Evolutionary conservation across 2,113 vertebrate species (phyloP), one percentile per base, ranked within the genome.

Genomic region (Tachysurus fulvidraco): DNA sequence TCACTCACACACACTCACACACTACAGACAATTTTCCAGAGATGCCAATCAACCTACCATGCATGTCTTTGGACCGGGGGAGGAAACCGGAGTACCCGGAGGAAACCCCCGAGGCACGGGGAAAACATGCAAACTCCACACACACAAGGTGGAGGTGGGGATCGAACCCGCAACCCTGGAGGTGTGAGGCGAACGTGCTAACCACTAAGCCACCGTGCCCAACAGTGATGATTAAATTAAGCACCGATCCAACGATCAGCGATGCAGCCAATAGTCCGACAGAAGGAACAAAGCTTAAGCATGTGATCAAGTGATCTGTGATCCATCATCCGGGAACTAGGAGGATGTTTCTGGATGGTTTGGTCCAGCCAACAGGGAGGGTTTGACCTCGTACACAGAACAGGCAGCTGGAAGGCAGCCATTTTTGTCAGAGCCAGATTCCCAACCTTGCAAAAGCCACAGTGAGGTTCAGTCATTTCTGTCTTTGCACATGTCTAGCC

Each of bases 371-470:
- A 64, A 62, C 21, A 79, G 71, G 50, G 79, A 14, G 23, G 46
- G 54, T 83, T 77, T 76, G 84, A 86, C 88, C 81, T 86, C 84
- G 44, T 21, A 4, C 73, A 46, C 71, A 83, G 65, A 77, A 83
- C 12, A 62, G 59, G 60, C 62, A 77, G 64, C 52, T 83, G 73
- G 74, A 86, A 83, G 44, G 46, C 81, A 83, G 81, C 81, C 73
- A 83, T 76, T 65, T n/a, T 36, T n/a, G 23, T 85, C 44, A 60
- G 21, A 30, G 28, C 54, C 60, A 5, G 60, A 36, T 28, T 36
- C 65, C 25, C 50, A 54, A 81, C 5, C 46, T 85, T 67, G 84
- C 77, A 85, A 69, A 88, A 36, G 69, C 83, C 85, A 21, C 50
- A 52, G 28, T 64, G n/a, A 62, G 78, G 19, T 64, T 85, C 77